Conservation (phyloP, 1,140 invertebrate genomes). For the Monomorium pharaonis region DNA sequence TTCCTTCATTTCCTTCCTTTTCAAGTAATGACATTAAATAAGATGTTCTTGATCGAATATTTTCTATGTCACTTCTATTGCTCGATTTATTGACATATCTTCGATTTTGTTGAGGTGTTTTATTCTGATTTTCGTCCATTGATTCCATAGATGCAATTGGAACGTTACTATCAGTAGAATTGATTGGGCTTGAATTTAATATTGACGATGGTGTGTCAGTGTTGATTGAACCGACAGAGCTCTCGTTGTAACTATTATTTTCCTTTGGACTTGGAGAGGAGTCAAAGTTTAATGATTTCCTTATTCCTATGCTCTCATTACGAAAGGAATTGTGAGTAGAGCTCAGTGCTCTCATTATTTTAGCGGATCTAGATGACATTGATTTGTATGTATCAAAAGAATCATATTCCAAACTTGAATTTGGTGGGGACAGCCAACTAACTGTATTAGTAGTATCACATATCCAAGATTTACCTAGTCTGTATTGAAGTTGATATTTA, state of each 20-base stretch:
- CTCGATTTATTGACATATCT: constrained; percentile 71
- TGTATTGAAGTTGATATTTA: constrained; percentile 63
- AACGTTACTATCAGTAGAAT: constrained; percentile 65
- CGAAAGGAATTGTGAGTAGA: constrained; percentile 70
- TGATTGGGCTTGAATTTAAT: constrained; percentile 67
- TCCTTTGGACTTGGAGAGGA: constrained; percentile 71
- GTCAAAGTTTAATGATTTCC: constrained; percentile 79
- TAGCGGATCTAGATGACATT: constrained; percentile 77
- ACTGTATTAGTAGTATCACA: constrained; percentile 69
- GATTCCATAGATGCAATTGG: constrained; percentile 74
- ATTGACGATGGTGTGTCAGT: constrained; percentile 65
- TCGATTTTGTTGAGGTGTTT: constrained; percentile 75
- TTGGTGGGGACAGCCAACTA: constrained; percentile 64
- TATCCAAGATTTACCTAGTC: constrained; percentile 76
- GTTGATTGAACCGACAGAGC: constrained; percentile 47
- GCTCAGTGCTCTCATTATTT: constrained; percentile 79
- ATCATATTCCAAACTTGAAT: constrained; percentile 58
- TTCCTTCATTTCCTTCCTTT: constrained; percentile 68
- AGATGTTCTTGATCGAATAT: constrained; percentile 17
- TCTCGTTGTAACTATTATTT: background rate
- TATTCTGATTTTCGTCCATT: constrained; percentile 81
- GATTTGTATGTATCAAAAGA: constrained; percentile 56
- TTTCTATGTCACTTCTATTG: constrained; percentile 68
- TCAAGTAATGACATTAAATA: constrained; percentile 71
- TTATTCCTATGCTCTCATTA: constrained; percentile 72